phyloP scores from a whole-genome alignment of 2,888 invertebrate species.

The Drosophila neutralis region DNA sequence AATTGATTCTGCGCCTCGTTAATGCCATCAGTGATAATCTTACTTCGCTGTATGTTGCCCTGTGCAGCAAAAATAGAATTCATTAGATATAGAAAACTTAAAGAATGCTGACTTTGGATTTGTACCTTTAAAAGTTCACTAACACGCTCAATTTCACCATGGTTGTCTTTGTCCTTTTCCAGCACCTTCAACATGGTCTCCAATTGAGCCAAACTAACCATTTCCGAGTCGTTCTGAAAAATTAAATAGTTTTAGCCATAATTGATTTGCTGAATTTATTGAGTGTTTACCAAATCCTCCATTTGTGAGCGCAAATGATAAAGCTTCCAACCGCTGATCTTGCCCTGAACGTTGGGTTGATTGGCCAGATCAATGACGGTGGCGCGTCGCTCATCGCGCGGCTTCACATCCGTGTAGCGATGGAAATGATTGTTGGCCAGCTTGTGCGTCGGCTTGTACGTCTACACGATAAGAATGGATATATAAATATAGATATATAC shows the following conservation, averaged over 20 bases:
- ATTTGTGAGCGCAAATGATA: slow-evolving; percentile 96
- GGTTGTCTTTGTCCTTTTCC: slow-evolving; percentile 85
- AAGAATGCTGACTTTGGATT: background rate
- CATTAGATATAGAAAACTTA: background rate
- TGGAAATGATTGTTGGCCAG: slow-evolving; percentile 91
- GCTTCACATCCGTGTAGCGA: slow-evolving; percentile 92
- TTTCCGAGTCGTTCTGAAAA: slow-evolving; percentile 86
- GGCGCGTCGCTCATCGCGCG: slow-evolving; percentile 93
- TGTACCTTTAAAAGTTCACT: slow-evolving; percentile 88
- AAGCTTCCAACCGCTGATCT: slow-evolving; percentile 97
- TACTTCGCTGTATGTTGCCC: slow-evolving; percentile 97
- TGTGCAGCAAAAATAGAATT: slow-evolving; percentile 82
- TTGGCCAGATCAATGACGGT: slow-evolving; percentile 95
- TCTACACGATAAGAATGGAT: slow-evolving; percentile 73
- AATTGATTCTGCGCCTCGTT: slow-evolving; percentile 94
- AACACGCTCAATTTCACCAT: slow-evolving; percentile 85
- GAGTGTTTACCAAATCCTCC: slow-evolving; percentile 91
- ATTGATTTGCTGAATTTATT: background rate
- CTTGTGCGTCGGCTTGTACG: slow-evolving; percentile 90
- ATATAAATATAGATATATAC: background rate
- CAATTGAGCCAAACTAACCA: slow-evolving; percentile 84
- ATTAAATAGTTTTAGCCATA: slow-evolving; percentile 12
- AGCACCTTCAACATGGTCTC: slow-evolving; percentile 83
- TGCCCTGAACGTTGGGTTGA: slow-evolving; percentile 93
- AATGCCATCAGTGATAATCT: slow-evolving; percentile 96